These are phyloP conservation scores for Luehdorfia chinensis DNA, from an alignment of 1,140 invertebrate species.

Conservation along the genomic window DNA sequence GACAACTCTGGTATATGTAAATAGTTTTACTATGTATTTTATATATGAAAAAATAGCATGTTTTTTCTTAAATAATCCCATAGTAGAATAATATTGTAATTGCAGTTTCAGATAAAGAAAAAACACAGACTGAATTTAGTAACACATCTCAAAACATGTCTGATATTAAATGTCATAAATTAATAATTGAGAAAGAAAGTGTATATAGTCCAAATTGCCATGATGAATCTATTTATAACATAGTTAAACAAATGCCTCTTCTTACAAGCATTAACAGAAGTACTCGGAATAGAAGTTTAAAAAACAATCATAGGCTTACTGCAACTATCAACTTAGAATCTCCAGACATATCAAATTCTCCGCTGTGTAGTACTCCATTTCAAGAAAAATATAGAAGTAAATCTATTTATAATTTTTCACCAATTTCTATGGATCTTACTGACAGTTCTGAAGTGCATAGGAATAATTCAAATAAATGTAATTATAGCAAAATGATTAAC, in stretches of 20 bases:
- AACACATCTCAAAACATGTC: conserved; percentile 28
- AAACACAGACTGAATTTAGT: conserved; percentile 23
- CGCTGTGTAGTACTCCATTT: conserved; percentile 60
- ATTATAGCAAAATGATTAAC: no score
- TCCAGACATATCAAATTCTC: conserved; percentile 33
- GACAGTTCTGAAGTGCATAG: conserved; percentile 12
- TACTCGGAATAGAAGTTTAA: background rate
- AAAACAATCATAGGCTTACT: conserved; percentile 21
- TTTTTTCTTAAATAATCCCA: no score
- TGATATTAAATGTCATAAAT: conserved; percentile 45
- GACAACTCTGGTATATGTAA: conserved; percentile 3
- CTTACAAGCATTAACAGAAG: conserved; percentile 20
- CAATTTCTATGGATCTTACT: conserved; percentile 33
- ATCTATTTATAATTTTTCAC: conserved; percentile 61
- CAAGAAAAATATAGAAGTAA: conserved; percentile 52
- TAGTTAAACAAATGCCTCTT: conserved; percentile 42
- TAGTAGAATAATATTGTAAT: conserved; percentile 29
- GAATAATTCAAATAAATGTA: conserved; percentile 2
- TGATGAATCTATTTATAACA: conserved; percentile 54
- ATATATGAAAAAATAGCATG: no score
- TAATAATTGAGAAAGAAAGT: conserved; percentile 45
- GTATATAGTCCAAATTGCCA: conserved; percentile 18
- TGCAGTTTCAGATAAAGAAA: conserved; percentile 63
- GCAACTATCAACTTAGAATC: conserved; percentile 23
- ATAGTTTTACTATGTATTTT: no score